Evolutionary conservation across 1,140 invertebrate genomes (phyloP).

Genomic region (Saccostrea cuccullata): DNA sequence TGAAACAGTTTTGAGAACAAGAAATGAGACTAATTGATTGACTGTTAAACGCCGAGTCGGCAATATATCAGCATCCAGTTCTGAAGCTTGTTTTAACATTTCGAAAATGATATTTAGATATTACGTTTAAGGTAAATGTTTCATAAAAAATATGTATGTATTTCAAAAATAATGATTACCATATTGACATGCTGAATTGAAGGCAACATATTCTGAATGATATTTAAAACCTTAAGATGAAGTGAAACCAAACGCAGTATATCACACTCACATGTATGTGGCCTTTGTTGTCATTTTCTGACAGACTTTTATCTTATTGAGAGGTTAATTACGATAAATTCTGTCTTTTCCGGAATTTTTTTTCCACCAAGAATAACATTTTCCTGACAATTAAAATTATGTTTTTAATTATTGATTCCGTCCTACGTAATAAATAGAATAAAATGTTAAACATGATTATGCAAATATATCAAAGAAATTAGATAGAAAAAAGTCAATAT

Average conservation of each 20-base stretch:
- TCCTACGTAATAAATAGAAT: neutral
- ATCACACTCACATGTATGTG: neutral
- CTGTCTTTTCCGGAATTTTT: neutral
- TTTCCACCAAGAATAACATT: conserved; percentile 24
- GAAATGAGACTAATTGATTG: no score
- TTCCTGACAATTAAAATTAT: conserved; percentile 31
- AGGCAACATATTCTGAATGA: neutral
- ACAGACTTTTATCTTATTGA: conserved; percentile 21
- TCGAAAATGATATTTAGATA: neutral
- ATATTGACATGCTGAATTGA: neutral
- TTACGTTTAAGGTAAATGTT: neutral
- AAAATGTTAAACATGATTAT: conserved; percentile 22
- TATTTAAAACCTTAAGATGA: neutral
- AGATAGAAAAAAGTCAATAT: neutral
- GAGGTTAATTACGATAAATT: conserved; percentile 13
- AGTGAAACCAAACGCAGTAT: neutral
- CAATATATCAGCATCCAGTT: no score
- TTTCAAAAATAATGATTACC: neutral
- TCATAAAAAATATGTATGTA: neutral
- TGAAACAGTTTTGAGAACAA: no score
- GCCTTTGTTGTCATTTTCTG: conserved; percentile 1
- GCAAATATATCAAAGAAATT: neutral
- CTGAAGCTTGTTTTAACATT: neutral
- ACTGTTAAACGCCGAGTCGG: no score
- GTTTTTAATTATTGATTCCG: neutral